Evolutionary conservation across 2,888 invertebrate genomes (phyloP), one percentile per base, ranked within the genome.

Genomic region (Aporophyla nigra): DNA sequence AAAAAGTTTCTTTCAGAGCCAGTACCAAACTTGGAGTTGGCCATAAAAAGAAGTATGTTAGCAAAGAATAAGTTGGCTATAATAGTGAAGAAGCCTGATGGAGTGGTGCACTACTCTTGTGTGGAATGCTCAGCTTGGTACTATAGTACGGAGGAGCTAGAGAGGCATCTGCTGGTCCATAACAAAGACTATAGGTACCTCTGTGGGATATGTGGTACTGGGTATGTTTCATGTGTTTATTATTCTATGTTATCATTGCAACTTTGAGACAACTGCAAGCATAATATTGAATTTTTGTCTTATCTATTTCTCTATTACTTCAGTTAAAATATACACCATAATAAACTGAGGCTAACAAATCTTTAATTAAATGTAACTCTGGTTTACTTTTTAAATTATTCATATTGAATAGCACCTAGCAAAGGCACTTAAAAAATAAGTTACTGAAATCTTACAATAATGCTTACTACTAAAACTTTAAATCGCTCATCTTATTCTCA

Each of bases 111-210:
- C 59, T 98, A 97, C 93, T 98, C 98, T 88, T 98, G 98, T 92
- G 98, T 98, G 2, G 98, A 98, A 91, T 98, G 98, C 90, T 97
- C 98, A 79, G 97, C 98, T 97, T 97, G 97, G 59, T 98, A 98
- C 93, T 97, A 97, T 0, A 98, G 98, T 83, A 98, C 98, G 89
- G 98, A 98, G 83, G 95, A 98, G 74, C 93, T 98, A 73, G 98
- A 98, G 90, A 97, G 97, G 85, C 98, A 98, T 92, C 94, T 98
- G 66, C 97, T 97, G 58, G 97, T 97, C 9, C 98, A 98, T 92
- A 98, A 98, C 92, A 98, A 98, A 83, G 98, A 98, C 89, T 97
- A 98, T 89, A 97, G 98, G 86, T 98, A 97, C 89, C 97, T 98
- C 70, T 98, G 98, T 91, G 98, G 97, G 79, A 98, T 98, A 73